A percentile compares a stretch with the other conserved stretches of the same genome.
phyloP scores from a whole-genome alignment of 2,888 invertebrate species.

The Heliconius sara region DNA sequence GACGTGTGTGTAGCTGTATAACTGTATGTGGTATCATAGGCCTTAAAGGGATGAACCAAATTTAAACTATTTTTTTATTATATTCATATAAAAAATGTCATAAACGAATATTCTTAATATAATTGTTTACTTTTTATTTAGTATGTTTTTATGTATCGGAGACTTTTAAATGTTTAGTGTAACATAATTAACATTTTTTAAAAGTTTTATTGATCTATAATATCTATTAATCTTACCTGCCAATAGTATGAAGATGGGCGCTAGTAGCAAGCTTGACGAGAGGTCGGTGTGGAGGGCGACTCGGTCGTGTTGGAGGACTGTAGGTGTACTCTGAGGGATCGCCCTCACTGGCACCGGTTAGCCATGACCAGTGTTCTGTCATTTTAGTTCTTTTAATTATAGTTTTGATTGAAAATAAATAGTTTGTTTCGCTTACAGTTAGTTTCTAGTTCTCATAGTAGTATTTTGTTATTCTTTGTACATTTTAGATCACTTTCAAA shows the following conservation, averaged over 20 bases:
- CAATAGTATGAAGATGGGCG: constrained; percentile 75
- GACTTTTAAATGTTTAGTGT: too few relatives aligned
- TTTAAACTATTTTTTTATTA: too few relatives aligned
- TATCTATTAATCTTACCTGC: constrained; percentile 66
- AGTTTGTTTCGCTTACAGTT: not conserved
- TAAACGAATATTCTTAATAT: too few relatives aligned
- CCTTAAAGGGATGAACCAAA: too few relatives aligned
- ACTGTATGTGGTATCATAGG: too few relatives aligned
- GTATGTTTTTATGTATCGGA: too few relatives aligned
- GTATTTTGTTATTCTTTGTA: not conserved
- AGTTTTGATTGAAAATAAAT: not conserved
- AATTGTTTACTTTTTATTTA: too few relatives aligned
- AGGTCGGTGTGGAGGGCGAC: constrained; percentile 75
- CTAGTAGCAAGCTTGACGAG: constrained; percentile 78
- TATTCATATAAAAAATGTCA: too few relatives aligned
- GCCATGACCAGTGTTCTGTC: constrained; percentile 80
- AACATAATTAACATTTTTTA: too few relatives aligned
- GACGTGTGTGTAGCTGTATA: too few relatives aligned
- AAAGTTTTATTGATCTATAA: not conserved
- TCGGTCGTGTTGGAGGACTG: constrained; percentile 76
- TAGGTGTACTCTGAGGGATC: constrained; percentile 75
- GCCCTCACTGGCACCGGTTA: constrained; percentile 61
- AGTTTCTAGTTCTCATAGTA: not conserved
- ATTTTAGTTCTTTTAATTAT: constrained; percentile 52
- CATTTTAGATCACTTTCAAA: not conserved